Percentiles rank a stretch among this genome's conserved stretches.
Evolutionary conservation across 1,140 invertebrate genomes (phyloP).

Genomic region (Phortica variegata): DNA sequence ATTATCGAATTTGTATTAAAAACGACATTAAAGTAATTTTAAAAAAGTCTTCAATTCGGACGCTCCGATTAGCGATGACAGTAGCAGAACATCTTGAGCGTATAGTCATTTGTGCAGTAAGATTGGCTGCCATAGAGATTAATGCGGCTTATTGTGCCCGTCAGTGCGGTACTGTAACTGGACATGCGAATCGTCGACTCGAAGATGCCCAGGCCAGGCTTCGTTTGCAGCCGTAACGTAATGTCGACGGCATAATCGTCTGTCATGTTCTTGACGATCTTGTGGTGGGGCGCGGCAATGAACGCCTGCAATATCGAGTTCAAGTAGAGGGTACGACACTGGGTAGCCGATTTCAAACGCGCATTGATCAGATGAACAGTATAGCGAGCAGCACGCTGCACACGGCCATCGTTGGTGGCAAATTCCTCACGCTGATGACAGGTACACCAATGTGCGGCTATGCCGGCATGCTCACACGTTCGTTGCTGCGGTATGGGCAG

Average conservation of each 20-base stretch:
- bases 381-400: slow-evolving; percentile 60
- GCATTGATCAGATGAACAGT: slow-evolving; percentile 67
- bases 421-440: slow-evolving; percentile 68
- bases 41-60: slow-evolving; percentile 20
- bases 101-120: slow-evolving; percentile 71
- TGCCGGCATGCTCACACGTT: slow-evolving; percentile 73
- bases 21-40: too few species aligned
- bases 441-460: slow-evolving; percentile 81
- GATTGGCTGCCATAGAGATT: slow-evolving; percentile 81
- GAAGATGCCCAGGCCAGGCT: slow-evolving; percentile 72
- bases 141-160: slow-evolving; percentile 73
- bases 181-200: slow-evolving; percentile 69
- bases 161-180: slow-evolving; percentile 58
- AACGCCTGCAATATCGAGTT: slow-evolving; percentile 50
- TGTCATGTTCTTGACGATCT: slow-evolving; percentile 51
- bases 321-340: slow-evolving; percentile 60
- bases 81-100: slow-evolving; percentile 77
- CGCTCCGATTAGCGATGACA: slow-evolving; percentile 61
- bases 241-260: slow-evolving; percentile 62
- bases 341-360: slow-evolving; percentile 61
- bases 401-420: slow-evolving; percentile 58
- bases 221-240: slow-evolving; percentile 66
- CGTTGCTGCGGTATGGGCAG: slow-evolving; percentile 68
- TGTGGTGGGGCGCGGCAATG: slow-evolving; percentile 41
- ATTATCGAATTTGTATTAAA: too few species aligned